Evolutionary conservation across 2,113 vertebrate genomes (phyloP), one percentile per base, ranked within the genome.

Genomic region (Calyptommatus sinebrachiatus): DNA sequence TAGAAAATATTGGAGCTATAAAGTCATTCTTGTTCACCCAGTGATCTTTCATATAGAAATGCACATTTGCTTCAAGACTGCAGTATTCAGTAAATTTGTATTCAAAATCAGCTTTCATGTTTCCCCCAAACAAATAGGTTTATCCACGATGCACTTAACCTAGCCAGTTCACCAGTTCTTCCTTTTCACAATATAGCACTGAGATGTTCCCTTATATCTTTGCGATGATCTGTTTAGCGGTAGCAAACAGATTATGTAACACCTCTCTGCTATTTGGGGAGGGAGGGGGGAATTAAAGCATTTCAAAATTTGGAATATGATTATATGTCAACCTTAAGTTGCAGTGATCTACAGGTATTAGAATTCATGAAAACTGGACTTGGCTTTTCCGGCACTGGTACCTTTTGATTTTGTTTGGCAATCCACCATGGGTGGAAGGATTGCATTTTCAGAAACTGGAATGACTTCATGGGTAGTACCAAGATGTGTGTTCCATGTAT

Each of bases 31-130:
- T 35, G 82, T 67, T 88, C 87, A 77, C 75, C 90, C 84, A 77
- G 71, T 68, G 81, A 76, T 73, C n/a, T 77, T 86, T 91, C 86
- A 80, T 87, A 89, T 77, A 88, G 87, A 88, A 90, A 93, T 94
- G 92, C 86, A 92, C 87, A 91, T 93, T 91, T 90, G 88, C 88
- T 89, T 83, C 90, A 86, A 93, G 92, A 88, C 94, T 93, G 93
- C 92, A 89, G 87, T 60, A 0, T 69, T 79, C 90, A 87, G 93
- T 95, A 88, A 85, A 93, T 95, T 93, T 94, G 93, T 92, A 92
- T 95, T 94, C 90, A 88, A 92, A 95, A 93, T 94, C 89, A 91
- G 91, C 75, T 90, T 90, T 88, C 91, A 87, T 89, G 84, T 78
- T 81, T 90, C n/a, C 81, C 85, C 85, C 78, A 87, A 91, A 83